Evolutionary conservation across 1,140 invertebrate genomes (phyloP), one percentile per base, ranked within the genome.

Genomic region (Lordiphosa collinella): DNA sequence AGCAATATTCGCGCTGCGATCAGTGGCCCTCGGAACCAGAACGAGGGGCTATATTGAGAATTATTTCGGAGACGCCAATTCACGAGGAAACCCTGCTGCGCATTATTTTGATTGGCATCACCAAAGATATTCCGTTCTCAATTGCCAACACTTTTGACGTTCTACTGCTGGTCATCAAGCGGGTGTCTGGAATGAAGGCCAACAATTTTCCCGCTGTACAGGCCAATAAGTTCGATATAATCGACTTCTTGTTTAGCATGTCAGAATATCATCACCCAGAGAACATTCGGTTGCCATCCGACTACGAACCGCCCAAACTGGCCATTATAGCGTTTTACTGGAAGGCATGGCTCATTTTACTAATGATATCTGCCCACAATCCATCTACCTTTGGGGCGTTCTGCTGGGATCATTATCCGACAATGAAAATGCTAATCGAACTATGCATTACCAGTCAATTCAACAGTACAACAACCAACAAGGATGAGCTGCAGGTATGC

Each of bases 21-120:
- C 97, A 95, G 87, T 99, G 97, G 97, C 97, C 97, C 1, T 92
- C 95, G 4, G 98, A 99, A 88, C 92, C 92, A 14, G 96, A 98
- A 69, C 90, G 96, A 53, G 91, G 91, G 9, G 88, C 95, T 14
- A 94, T 96, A 58, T 91, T 98, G 71, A 90, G 96, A 43, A 88
- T 98, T 31, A 94, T 95, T 31, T 94, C 94, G 4, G 97, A 99
- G 90, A 94, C 97, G 9, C 97, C 96, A 2, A 90, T 98, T 12
- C 90, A 93, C 37, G 95, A 98, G 89, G 94, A 94, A 66, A 96
- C 96, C 1, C 89, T 99, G 10, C 90, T 96, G 37, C 90, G 94
- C 25, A 90, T 98, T 5, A 91, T 98, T 13, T 90, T 96, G 37
- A 95, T 98, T 62, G 96, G 96, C 2, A 91, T 96, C 12, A 94